Conservation (phyloP, 2,888 invertebrate genomes). For the Cosmia trapezina region DNA sequence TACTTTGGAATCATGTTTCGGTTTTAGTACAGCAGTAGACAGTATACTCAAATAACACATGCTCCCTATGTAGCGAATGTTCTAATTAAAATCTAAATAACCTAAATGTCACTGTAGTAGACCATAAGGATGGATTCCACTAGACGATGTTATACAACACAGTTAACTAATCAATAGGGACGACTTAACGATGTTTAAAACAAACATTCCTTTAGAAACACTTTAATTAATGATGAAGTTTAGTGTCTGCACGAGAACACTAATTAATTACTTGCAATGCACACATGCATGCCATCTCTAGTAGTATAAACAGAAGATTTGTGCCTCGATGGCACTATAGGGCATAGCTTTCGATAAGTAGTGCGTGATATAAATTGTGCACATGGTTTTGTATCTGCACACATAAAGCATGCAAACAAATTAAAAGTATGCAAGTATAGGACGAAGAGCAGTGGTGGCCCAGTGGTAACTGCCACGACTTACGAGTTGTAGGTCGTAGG, state of each 20-base stretch:
- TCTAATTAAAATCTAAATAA: not conserved
- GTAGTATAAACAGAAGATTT: not conserved
- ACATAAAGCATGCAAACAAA: not conserved
- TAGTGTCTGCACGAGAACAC: conserved; percentile 23
- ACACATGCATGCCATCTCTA: not conserved
- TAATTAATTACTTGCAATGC: conserved; percentile 22
- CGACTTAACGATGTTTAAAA: not conserved
- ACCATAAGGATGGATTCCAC: not conserved
- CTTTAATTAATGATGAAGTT: conserved; percentile 21
- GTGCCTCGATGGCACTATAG: not conserved
- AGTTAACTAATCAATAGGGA: conserved; percentile 9
- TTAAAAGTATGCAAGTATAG: not conserved
- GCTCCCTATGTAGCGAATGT: not conserved
- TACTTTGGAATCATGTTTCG: no score
- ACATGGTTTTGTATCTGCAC: conserved; percentile 5
- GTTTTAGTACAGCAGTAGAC: no score
- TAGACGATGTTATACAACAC: not conserved
- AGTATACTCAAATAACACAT: no score
- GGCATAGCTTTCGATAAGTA: not conserved
- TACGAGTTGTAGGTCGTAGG: no score
- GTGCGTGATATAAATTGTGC: not conserved
- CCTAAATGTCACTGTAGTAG: not conserved
- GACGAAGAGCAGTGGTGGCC: no score
- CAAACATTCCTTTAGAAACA: conserved; percentile 29
- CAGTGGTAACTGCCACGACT: no score